Evolutionary conservation across 2,113 vertebrate species (phyloP), one percentile per base, ranked within the genome.

Genomic region (Nyctibius bracteatus): DNA sequence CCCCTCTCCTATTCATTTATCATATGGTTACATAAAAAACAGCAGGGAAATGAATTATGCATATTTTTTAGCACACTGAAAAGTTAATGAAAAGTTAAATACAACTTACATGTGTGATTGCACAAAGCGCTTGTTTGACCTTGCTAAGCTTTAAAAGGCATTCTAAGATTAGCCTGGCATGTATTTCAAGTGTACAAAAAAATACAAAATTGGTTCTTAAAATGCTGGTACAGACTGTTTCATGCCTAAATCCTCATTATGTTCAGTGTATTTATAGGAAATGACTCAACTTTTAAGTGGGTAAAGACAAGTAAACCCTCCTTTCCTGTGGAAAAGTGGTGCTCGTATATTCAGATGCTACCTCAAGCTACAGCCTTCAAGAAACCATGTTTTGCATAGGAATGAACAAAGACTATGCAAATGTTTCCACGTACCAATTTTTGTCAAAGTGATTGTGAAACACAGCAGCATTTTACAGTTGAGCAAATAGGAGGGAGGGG

Each of bases 11-110:
- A 71, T 81, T 63, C 71, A 75, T 91, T 94, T 91, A 92, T 94
- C 80, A 81, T 41, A 66, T 58, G 30, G 89, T 81, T 95, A 85
- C 80, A 95, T 88, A 84, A 95, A 94, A 94, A 96, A 81, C 71
- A 96, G 65, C 47, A 91, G 24, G 71, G 90, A 94, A 74, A 83
- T 96, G 66, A 95, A 96, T 94, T 94, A 73, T 92, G 47, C 66
- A 82, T 88, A 18, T 46, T 81, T 92, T 89, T 89, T 58, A 93
- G 51, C 58, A 88, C 68, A 39, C 84, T 87, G 92, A 95, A 94
- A 96, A 95, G 88, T 79, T 90, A 95, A 95, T 90, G 80, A 93
- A 86, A 97, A 95, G 91, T 96, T 95, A 91, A 95, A 92, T 88
- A 71, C 90, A 95, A 93, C 63, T 95, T 88, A 70, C 1, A 13